Percentiles rank a stretch among this genome's conserved stretches.
phyloP scores from a whole-genome alignment of 2,797 vertebrate species.

The Psittacula echo region DNA sequence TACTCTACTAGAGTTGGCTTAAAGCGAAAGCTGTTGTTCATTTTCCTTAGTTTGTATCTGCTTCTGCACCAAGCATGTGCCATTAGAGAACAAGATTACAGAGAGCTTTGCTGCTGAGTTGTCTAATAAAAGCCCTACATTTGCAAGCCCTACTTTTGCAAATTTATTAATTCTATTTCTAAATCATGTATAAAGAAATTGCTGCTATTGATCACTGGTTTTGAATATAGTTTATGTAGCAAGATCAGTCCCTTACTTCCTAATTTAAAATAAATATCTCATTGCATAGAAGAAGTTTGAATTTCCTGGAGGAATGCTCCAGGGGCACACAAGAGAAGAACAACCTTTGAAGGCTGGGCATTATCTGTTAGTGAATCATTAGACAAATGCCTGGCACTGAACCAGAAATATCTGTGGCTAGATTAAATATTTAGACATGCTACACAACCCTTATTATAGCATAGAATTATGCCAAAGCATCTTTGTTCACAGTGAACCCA shows the following conservation, averaged over 20 bases:
- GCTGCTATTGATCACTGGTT: background rate
- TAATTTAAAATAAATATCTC: background rate
- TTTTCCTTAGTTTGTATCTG: background rate
- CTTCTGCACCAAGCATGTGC: background rate
- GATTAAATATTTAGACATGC: background rate
- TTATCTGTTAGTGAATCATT: background rate
- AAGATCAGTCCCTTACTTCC: background rate
- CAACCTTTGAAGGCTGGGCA: background rate
- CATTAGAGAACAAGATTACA: background rate
- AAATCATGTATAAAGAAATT: background rate
- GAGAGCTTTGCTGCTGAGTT: background rate
- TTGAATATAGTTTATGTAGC: background rate
- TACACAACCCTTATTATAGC: background rate
- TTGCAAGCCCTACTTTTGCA: background rate
- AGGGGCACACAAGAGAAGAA: background rate
- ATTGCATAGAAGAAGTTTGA: background rate
- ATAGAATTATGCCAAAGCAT: background rate
- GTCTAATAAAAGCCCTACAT: background rate
- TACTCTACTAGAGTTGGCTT: background rate
- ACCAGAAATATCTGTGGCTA: background rate
- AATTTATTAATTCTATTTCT: background rate
- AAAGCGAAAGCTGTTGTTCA: background rate
- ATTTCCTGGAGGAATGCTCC: background rate
- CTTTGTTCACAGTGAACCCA: background rate
- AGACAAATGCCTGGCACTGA: constrained; percentile 10